Conservation (phyloP, 2,888 invertebrate genomes). For the Arctia plantaginis region DNA sequence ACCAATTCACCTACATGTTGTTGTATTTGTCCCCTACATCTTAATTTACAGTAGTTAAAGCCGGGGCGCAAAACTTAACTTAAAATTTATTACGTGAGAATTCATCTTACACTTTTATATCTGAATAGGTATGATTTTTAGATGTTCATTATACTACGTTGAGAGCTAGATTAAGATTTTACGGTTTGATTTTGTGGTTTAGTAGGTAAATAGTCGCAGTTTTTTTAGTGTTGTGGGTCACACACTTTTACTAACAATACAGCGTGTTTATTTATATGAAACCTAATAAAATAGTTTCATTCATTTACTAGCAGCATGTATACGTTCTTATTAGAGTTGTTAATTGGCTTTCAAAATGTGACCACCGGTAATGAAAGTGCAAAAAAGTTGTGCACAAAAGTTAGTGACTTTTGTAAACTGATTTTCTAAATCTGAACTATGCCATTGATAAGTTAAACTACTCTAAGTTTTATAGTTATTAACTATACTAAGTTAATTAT, state of each 20-base stretch:
- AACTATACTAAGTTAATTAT: too few relatives aligned
- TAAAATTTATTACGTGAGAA: background rate
- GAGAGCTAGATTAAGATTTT: background rate
- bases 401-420: background rate
- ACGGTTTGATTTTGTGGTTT: background rate
- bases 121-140: background rate
- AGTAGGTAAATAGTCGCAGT: background rate
- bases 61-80: background rate
- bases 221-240: constrained; percentile 1
- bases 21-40: background rate
- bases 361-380: background rate
- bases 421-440: background rate
- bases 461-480: too few relatives aligned
- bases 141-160: background rate
- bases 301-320: background rate
- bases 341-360: background rate
- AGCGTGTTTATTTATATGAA: background rate
- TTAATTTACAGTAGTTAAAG: background rate
- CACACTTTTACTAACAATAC: background rate
- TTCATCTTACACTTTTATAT: background rate
- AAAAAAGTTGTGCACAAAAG: too few relatives aligned
- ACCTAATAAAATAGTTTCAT: background rate
- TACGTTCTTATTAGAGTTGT: background rate
- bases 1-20: background rate
- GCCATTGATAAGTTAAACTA: background rate